A percentile compares a stretch with the other conserved stretches of the same genome.
phyloP scores from a whole-genome alignment of 2,113 vertebrate species.

The Oenanthe oenanthe region DNA sequence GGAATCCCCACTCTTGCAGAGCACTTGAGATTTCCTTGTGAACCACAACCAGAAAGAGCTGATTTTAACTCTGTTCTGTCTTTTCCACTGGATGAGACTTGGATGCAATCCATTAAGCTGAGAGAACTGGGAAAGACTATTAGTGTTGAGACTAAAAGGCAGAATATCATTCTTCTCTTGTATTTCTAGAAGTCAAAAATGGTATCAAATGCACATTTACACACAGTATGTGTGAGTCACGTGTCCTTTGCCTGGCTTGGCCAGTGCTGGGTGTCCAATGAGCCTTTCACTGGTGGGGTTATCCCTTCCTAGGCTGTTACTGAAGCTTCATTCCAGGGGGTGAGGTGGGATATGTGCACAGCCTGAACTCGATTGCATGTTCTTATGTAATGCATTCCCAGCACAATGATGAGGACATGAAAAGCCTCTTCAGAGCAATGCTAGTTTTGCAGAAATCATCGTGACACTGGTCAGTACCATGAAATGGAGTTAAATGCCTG shows the following conservation, averaged over 20 bases:
- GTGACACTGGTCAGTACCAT: not conserved
- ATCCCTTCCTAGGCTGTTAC: not conserved
- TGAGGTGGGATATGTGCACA: not conserved
- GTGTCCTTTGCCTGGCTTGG: not conserved
- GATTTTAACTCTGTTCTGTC: not conserved
- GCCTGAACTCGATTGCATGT: rapidly evolving
- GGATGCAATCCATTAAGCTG: not conserved
- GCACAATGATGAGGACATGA: rapidly evolving
- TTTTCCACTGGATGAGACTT: not conserved
- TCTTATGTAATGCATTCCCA: rapidly evolving
- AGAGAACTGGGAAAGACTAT: not conserved
- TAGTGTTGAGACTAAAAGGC: not conserved
- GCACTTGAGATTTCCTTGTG: not conserved
- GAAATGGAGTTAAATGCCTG: not conserved
- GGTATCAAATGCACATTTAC: not conserved
- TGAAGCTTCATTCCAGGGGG: not conserved
- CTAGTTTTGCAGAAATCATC: rapidly evolving
- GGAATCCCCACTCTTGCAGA: rapidly evolving
- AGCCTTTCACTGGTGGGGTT: not conserved
- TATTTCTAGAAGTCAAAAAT: not conserved
- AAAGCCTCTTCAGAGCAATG: not conserved
- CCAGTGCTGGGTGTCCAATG: not conserved
- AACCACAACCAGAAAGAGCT: not conserved
- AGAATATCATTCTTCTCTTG: not conserved
- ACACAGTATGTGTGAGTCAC: rapidly evolving